Evolutionary conservation across 2,888 invertebrate species (phyloP), one percentile per base, ranked within the genome.

Genomic region (Dioctria linearis): DNA sequence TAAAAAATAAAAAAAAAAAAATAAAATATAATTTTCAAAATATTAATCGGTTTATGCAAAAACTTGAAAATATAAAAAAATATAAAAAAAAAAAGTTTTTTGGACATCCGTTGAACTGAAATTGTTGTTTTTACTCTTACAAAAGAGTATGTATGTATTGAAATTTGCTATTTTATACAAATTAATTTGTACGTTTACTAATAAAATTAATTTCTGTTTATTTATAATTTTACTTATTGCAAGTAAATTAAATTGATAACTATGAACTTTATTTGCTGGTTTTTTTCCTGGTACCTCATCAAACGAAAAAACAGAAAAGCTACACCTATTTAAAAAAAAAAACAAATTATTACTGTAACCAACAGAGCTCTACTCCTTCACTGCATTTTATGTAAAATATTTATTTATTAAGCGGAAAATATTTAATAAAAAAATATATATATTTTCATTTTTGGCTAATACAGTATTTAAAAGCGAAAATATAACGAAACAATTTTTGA

Each of bases 291-390:
- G 25, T 25, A 25, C 25, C 25, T 25, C 25, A 25, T 71, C 69
- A 80, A 81, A 82, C 80, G 73, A 80, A 80, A 80, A 82, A 82
- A 79, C 76, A 82, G 79, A 80, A 76, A 71, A 82, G 61, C 80
- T 54, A 59, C 51, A 76, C n/a, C 49, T 73, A 80, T 80, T 81
- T 65, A 79, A 71, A 80, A 80, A 46, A 63, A 80, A n/a, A n/a
- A n/a, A n/a, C 61, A 76, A 82, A 37, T 54, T 71, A 66, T 54
- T 67, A 76, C 6, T 5, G 75, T 42, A 11, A 37, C 63, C n/a
- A 83, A 82, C 81, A 81, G 82, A 81, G 83, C 78, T 80, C 80
- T 65, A 79, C 49, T 54, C 73, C 75, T 51, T 80, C 78, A 66
- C 78, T 73, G 73, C 63, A 79, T 81, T 78, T 78, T 76, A 40